Base-by-base conservation (phyloP, 2,113 vertebrate genomes). In the Sphaerodactylus townsendi region DNA sequence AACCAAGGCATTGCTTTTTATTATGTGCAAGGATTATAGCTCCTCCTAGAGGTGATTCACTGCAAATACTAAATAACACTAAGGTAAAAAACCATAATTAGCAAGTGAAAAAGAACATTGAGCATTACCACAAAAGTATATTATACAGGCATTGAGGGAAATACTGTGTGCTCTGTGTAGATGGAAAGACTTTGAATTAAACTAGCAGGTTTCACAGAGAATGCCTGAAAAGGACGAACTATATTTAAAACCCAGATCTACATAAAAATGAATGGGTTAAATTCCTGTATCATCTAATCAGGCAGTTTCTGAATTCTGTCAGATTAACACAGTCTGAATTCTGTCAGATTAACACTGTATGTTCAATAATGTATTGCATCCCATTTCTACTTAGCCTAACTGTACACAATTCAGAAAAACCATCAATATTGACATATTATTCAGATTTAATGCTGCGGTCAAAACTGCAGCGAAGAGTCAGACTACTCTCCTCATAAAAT, bases 11-110 rank as follows among this genome's bases (percentile, higher is more conserved):
- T 84, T 85, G 1, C 62, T 50, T 83, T n/a, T 39, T 48, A 19
- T 73, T 28, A 88, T 1, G 1, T 79, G 37, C 37, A 87, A 21
- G n/a, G 48, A 37, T 81, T 86, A 82, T 13, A 92, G 87, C 92
- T 91, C 79, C 85, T 72, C 86, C 88, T 90, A 64, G 25, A 88
- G 91, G 48, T 19, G 76, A 68, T 9, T 30, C 2, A 81, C 33
- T 79, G 83, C 2, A 79, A 86, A 72, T 62, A 64, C 10, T 25
- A 73, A 56, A 69, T 69, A 28, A 62, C 59, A 25, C n/a, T 68
- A 1, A 82, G n/a, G 41, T n/a, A 33, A 69, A 10, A 33, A 23
- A 1, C 1, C 35, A 7, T 7, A 62, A 62, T 75, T 73, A 15
- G 10, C 17, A 46, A 13, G 35, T 46, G 10, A 62, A 19, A 62